Percentiles rank a stretch among this genome's conserved stretches.
These are phyloP conservation scores for Odontomyia ornata DNA, from an alignment of 2,888 invertebrate genomes.

Conservation along the genomic window DNA sequence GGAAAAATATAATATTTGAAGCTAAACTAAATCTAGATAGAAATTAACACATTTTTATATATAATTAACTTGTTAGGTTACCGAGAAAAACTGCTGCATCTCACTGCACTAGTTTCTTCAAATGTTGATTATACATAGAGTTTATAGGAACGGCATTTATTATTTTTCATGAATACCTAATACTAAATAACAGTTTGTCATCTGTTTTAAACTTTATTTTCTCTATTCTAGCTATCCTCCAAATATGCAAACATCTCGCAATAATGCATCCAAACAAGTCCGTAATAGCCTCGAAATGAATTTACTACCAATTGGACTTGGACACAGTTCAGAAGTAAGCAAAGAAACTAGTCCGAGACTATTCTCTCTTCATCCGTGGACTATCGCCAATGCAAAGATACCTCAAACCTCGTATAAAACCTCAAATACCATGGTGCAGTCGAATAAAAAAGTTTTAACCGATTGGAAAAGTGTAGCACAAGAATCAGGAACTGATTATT, in stretches of 20 bases:
- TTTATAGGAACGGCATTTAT: too few relatives aligned
- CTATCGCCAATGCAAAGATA: conserved; percentile 49
- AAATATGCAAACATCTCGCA: conserved; percentile 37
- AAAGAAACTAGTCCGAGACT: conserved; percentile 51
- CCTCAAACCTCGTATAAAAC: conserved; percentile 43
- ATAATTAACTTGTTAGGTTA: too few relatives aligned
- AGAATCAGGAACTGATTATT: conserved; percentile 48
- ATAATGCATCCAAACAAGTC: conserved; percentile 42
- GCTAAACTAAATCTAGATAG: too few relatives aligned
- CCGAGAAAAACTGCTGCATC: too few relatives aligned
- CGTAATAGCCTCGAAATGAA: conserved; percentile 47
- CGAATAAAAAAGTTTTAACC: conserved; percentile 47
- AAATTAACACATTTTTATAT: too few relatives aligned
- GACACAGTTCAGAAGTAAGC: conserved; percentile 41
- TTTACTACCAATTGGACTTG: conserved; percentile 36
- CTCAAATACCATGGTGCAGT: conserved; percentile 22
- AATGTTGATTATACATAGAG: too few relatives aligned
- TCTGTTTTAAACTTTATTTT: not conserved
- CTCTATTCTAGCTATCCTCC: conserved; percentile 32
- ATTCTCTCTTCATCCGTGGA: conserved; percentile 49
- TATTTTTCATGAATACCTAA: too few relatives aligned
- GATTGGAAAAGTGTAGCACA: conserved; percentile 51
- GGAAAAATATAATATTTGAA: too few relatives aligned
- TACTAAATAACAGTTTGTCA: too few relatives aligned
- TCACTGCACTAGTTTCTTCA: too few relatives aligned